Conservation (phyloP, 1,140 invertebrate genomes). For the Saccostrea cuccullata region DNA sequence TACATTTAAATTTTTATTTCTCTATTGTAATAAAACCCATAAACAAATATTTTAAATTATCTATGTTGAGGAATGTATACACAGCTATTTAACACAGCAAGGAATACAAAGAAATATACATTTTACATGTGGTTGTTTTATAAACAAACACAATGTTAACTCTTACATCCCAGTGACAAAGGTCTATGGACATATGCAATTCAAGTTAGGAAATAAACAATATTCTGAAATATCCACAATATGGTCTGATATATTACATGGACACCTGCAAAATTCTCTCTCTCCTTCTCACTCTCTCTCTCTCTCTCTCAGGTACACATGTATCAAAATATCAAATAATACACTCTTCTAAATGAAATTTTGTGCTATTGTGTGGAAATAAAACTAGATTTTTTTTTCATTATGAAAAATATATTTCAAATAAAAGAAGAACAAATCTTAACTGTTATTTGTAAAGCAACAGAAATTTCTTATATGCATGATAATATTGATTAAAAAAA, state of each 20-base stretch:
- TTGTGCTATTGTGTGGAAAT: too few relatives aligned
- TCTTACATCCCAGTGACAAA: background rate
- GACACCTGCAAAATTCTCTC: background rate
- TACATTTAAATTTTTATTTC: slow-evolving; percentile 8
- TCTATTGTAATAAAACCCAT: slow-evolving; percentile 30
- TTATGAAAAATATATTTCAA: too few relatives aligned
- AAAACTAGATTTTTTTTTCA: too few relatives aligned
- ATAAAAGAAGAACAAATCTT: too few relatives aligned
- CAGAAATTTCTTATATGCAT: too few relatives aligned
- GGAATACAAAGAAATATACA: slow-evolving; percentile 7
- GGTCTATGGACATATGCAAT: background rate
- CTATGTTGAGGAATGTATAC: slow-evolving; percentile 30
- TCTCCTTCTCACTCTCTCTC: background rate
- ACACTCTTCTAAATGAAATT: too few relatives aligned
- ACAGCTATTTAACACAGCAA: slow-evolving; percentile 20
- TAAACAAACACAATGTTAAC: slow-evolving; percentile 3
- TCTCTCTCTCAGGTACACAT: background rate
- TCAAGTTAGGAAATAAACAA: background rate
- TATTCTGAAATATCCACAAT: background rate
- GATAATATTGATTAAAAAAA: too few relatives aligned
- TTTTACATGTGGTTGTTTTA: slow-evolving; percentile 6
- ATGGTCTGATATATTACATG: background rate
- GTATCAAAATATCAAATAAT: too few relatives aligned
- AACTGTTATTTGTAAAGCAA: too few relatives aligned
- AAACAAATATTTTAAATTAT: slow-evolving; percentile 25